A percentile compares a stretch with the other conserved stretches of the same genome.
Evolutionary conservation across 2,888 invertebrate species (phyloP).

Genomic region (Neoaliturus tenellus): DNA sequence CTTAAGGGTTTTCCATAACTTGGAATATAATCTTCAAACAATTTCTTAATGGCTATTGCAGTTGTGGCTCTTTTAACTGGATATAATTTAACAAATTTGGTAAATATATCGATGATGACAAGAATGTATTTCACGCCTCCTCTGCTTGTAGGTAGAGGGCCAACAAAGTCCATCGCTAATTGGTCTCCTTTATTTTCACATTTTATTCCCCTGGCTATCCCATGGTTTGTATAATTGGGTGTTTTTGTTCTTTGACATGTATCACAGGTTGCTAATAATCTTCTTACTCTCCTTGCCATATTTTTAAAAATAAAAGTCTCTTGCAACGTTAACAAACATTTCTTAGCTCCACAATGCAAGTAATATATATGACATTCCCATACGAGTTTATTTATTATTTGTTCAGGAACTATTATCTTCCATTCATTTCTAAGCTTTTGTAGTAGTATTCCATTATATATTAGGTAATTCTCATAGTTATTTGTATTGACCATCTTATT

Average conservation of each 20-base stretch:
- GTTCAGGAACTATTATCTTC: not conserved
- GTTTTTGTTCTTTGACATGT: not conserved
- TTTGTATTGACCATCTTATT: not conserved
- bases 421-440: not conserved
- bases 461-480: not conserved
- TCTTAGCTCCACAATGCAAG: conserved; percentile 7
- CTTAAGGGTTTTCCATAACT: not conserved
- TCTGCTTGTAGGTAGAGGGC: not conserved
- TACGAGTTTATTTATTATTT: not conserved
- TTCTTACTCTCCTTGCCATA: not conserved
- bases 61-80: not conserved
- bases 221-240: not conserved
- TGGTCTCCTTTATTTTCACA: not conserved
- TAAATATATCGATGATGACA: not conserved
- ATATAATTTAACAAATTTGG: conserved; percentile 5
- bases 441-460: not conserved
- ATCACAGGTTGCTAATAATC: not conserved
- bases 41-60: not conserved
- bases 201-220: not conserved
- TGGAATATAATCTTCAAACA: not conserved
- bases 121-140: not conserved
- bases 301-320: conserved; percentile 13
- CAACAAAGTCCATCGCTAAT: not conserved
- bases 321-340: not conserved
- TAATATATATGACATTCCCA: conserved; percentile 18